Evolutionary conservation across 2,888 invertebrate species (phyloP), one percentile per base, ranked within the genome.

Genomic region (Agriopis leucophaearia): DNA sequence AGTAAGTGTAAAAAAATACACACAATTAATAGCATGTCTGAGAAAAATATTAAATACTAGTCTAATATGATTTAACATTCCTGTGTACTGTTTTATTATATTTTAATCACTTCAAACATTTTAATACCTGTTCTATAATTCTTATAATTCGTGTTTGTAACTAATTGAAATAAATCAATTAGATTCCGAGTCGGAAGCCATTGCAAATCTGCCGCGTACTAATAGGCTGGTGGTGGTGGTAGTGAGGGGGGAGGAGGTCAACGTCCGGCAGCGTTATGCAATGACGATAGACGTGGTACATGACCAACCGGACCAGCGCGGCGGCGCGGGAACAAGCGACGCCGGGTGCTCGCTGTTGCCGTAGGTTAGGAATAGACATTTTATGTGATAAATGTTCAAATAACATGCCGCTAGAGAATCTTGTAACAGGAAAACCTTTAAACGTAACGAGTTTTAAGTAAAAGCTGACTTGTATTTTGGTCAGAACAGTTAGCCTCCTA

Each of bases 221-320:
- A 40, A 66, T 59, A 62, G 66, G 48, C 60, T 56, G 47, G 55
- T 38, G 45, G 47, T 13, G 52, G 50, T 15, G 58, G 27, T 56
- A n/a, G 63, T 48, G 50, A 51, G 65, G 61, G 58, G 67, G 66
- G 64, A 66, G 72, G 70, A 44, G 70, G 60, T 77, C 60, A 69
- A 72, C 67, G 75, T 54, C 72, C 73, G 72, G n/a, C 56, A 68
- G 71, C 71, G 67, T 69, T 71, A 72, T 72, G 69, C 71, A 78
- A 83, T 76, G 77, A 77, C 77, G 81, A 82, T 84, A 82, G 58
- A 71, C 73, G 72, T 74, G 73, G 65, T 65, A 58, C 65, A 48
- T 36, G 65, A 36, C 42, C 57, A 64, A 57, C 58, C 64, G 64
- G 64, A 58, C 64, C 45, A 44, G 47, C 12, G 51, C 50, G 52